phyloP scores from a whole-genome alignment of 2,797 vertebrate genomes.

The Sebastes matsubarae region DNA sequence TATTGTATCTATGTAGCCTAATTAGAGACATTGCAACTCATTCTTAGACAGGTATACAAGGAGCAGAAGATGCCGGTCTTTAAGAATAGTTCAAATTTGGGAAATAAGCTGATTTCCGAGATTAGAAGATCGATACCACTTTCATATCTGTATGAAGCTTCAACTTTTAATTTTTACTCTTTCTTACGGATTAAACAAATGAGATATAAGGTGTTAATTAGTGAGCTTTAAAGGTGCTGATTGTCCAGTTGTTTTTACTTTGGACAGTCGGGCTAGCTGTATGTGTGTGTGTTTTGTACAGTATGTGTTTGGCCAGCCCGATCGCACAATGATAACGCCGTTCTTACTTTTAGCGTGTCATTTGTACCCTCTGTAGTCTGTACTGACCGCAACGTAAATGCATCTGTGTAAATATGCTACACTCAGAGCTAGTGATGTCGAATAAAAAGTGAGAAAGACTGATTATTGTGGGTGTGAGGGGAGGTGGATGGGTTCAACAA shows the following conservation, averaged over 20 bases:
- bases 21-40: not conserved
- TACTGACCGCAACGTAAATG: too few species aligned
- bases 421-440: too few species aligned
- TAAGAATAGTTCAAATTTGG: not conserved
- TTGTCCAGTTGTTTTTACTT: not conserved
- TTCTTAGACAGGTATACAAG: not conserved
- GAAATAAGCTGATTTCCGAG: not conserved
- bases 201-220: not conserved
- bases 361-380: too few species aligned
- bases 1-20: not conserved
- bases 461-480: fast-evolving
- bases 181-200: not conserved
- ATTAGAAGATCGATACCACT: not conserved
- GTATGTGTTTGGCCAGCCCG: too few species aligned
- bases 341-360: too few species aligned
- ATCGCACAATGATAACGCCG: too few species aligned
- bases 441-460: too few species aligned
- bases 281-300: too few species aligned
- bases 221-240: not conserved
- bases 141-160: not conserved
- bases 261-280: not conserved
- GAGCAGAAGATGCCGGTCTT: not conserved
- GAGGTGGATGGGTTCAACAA: too few species aligned
- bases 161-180: not conserved
- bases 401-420: too few species aligned